Evolutionary conservation across 2,113 vertebrate genomes (phyloP).

Genomic region (Chamaea fasciata): DNA sequence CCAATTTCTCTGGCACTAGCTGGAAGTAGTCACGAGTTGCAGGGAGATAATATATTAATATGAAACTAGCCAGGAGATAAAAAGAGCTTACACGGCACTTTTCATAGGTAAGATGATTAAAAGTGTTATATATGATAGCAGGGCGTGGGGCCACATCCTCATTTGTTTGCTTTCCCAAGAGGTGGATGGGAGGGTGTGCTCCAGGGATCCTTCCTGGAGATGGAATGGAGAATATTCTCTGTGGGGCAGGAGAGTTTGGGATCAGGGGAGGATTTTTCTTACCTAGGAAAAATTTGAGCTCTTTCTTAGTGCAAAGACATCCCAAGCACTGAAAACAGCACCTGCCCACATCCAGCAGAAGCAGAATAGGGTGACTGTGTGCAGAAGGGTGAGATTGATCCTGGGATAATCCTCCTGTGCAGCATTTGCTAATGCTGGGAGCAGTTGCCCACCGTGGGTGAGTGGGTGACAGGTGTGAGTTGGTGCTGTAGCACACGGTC

Average conservation of each 20-base stretch:
- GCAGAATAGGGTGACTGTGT: neutral
- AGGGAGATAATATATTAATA: constrained; percentile 52
- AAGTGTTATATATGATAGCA: neutral
- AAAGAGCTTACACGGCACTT: constrained; percentile 36
- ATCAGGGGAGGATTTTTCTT: neutral
- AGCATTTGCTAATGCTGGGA: neutral
- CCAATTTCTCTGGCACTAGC: neutral
- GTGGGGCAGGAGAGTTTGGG: neutral
- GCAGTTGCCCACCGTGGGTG: neutral
- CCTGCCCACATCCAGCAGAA: neutral
- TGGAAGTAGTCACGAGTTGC: constrained; percentile 10
- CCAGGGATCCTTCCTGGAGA: neutral
- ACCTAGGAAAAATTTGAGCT: neutral
- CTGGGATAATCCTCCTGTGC: neutral
- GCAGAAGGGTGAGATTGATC: neutral
- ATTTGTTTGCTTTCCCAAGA: neutral
- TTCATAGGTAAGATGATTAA: constrained; percentile 34
- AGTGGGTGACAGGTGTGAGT: neutral
- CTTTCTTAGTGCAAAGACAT: neutral
- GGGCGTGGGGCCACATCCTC: neutral
- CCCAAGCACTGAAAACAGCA: fast-evolving
- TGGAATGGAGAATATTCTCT: neutral
- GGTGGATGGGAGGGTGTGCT: neutral
- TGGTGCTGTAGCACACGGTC: neutral
- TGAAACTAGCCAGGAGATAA: constrained; percentile 25